Conservation (phyloP, 2,113 vertebrate species). For the Lipotes vexillifer region DNA sequence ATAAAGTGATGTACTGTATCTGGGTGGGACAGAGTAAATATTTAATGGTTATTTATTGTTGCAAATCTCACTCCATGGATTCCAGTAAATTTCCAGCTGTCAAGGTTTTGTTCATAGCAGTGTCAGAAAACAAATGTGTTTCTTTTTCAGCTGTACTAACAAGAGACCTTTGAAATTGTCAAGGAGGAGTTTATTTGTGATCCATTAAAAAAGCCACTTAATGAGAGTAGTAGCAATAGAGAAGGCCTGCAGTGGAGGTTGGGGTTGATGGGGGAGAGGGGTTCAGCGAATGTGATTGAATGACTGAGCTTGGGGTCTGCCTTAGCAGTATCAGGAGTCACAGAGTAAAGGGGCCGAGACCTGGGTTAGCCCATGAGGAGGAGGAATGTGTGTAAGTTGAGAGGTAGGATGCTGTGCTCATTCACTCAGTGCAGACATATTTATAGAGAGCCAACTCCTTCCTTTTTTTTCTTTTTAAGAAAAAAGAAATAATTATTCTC, state of each 20-base stretch:
- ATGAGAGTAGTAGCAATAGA: background rate
- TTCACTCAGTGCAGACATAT: background rate
- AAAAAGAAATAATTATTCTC: background rate
- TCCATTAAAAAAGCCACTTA: background rate
- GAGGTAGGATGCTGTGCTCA: background rate
- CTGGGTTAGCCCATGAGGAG: background rate
- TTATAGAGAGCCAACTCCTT: background rate
- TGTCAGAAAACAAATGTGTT: conserved; percentile 10
- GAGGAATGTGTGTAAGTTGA: background rate
- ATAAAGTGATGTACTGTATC: background rate
- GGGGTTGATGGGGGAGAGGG: background rate
- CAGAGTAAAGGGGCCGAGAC: background rate
- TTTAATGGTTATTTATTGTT: conserved; percentile 26
- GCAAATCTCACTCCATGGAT: background rate
- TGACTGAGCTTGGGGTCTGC: background rate
- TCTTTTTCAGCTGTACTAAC: conserved; percentile 25
- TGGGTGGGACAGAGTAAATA: background rate
- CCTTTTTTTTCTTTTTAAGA: background rate
- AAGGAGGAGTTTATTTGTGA: conserved; percentile 24
- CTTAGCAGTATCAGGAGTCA: background rate
- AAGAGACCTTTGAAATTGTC: conserved; percentile 6
- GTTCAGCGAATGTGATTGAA: background rate
- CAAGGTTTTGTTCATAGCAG: conserved; percentile 25
- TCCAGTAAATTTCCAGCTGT: conserved; percentile 49
- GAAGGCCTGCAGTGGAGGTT: background rate